phyloP scores from a whole-genome alignment of 2,888 invertebrate species.

The Papilio demoleus region DNA sequence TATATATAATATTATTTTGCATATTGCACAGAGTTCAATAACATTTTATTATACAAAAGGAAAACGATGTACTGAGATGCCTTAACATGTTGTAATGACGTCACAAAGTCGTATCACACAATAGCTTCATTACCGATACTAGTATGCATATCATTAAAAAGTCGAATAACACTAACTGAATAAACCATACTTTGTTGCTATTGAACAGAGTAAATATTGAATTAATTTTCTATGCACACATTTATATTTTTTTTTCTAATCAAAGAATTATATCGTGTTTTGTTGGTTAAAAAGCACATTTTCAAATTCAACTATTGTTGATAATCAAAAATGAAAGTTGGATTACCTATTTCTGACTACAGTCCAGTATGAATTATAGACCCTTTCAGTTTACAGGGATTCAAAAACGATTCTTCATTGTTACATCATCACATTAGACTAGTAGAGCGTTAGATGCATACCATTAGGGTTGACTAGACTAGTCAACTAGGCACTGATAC shows the following conservation, averaged over 20 bases:
- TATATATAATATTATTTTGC: conserved; percentile 14
- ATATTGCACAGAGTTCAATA: conserved; percentile 30
- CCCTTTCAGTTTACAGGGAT: too few species aligned
- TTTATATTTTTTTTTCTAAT: background rate
- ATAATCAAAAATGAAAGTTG: too few species aligned
- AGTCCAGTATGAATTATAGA: too few species aligned
- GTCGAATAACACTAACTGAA: conserved; percentile 6
- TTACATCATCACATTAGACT: too few species aligned
- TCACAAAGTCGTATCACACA: conserved; percentile 31
- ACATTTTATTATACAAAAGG: conserved; percentile 32
- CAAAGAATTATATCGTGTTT: too few species aligned
- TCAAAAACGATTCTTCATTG: too few species aligned
- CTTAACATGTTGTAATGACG: conserved; percentile 28
- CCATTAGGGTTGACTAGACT: too few species aligned
- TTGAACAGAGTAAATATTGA: background rate
- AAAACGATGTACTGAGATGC: conserved; percentile 14
- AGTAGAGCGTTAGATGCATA: too few species aligned
- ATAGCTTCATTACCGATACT: conserved; percentile 31
- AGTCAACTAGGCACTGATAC: too few species aligned
- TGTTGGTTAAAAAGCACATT: too few species aligned
- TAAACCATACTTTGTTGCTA: background rate
- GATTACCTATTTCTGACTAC: too few species aligned
- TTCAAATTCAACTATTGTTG: too few species aligned
- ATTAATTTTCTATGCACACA: background rate
- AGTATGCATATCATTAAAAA: background rate